Percentiles rank a stretch among this genome's conserved stretches.
phyloP scores from a whole-genome alignment of 1,140 invertebrate species.

The Eurosta solidaginis region DNA sequence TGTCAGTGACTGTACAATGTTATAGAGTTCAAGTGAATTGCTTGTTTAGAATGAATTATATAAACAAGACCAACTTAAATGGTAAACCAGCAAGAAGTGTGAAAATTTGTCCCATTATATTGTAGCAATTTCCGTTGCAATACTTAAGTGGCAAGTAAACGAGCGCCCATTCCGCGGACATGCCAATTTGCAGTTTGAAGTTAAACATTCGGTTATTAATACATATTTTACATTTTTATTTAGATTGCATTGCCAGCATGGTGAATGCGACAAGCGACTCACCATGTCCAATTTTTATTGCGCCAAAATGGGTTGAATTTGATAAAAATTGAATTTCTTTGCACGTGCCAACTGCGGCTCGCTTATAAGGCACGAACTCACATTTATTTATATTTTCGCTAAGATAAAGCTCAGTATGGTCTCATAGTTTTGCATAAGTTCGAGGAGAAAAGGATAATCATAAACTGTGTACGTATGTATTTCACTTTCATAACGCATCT shows the following conservation, averaged over 20 bases:
- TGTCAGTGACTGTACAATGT: too few species aligned
- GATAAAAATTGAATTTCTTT: neutral
- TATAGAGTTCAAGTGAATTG: neutral
- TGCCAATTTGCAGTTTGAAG: neutral
- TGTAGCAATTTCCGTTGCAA: neutral
- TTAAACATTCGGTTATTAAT: neutral
- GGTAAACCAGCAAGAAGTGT: neutral
- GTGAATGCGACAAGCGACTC: neutral
- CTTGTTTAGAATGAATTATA: neutral
- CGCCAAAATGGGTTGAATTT: neutral
- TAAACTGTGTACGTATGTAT: too few species aligned
- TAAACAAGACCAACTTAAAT: neutral
- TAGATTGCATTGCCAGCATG: neutral
- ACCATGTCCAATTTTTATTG: neutral
- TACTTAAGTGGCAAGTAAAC: too few species aligned
- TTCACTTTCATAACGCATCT: too few species aligned
- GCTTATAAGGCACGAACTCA: neutral
- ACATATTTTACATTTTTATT: neutral
- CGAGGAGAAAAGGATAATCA: too few species aligned
- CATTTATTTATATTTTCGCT: too few species aligned
- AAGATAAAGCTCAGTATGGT: too few species aligned
- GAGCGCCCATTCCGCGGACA: neutral
- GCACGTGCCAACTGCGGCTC: neutral
- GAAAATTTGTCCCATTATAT: conserved; percentile 9
- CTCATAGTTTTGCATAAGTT: too few species aligned